Percentiles rank a stretch among this genome's conserved stretches.
phyloP scores from a whole-genome alignment of 2,888 invertebrate species.

The Aphidoletes aphidimyza region DNA sequence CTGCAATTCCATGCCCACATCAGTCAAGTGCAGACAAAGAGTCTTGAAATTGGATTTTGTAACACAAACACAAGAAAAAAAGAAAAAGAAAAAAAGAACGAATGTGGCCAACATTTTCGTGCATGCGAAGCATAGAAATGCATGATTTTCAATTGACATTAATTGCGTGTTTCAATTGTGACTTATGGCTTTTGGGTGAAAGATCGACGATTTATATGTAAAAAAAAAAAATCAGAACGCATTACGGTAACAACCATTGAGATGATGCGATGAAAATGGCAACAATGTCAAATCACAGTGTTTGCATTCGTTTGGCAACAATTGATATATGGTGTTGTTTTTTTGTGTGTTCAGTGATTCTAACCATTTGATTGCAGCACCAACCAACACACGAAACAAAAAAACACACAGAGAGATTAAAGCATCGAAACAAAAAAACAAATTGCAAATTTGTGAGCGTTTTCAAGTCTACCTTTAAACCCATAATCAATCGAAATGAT shows the following conservation, averaged over 20 bases:
- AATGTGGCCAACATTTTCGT: too few species aligned
- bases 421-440: too few species aligned
- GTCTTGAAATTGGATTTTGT: background rate
- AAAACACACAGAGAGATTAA: too few species aligned
- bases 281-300: too few species aligned
- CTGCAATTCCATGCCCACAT: background rate
- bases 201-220: background rate
- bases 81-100: background rate
- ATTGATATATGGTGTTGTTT: too few species aligned
- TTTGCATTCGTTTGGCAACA: too few species aligned
- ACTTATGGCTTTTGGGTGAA: background rate
- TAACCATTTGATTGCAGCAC: too few species aligned
- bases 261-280: too few species aligned
- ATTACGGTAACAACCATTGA: background rate
- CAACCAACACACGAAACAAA: too few species aligned
- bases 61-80: background rate
- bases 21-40: constrained; percentile 28
- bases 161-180: background rate
- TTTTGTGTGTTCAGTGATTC: too few species aligned
- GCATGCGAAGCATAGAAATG: background rate
- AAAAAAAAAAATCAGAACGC: background rate
- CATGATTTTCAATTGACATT: background rate
- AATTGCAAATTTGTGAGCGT: too few species aligned
- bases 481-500: background rate
- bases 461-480: background rate